Evolutionary conservation across 2,888 invertebrate genomes (phyloP).

Genomic region (Ennomos erosarius): DNA sequence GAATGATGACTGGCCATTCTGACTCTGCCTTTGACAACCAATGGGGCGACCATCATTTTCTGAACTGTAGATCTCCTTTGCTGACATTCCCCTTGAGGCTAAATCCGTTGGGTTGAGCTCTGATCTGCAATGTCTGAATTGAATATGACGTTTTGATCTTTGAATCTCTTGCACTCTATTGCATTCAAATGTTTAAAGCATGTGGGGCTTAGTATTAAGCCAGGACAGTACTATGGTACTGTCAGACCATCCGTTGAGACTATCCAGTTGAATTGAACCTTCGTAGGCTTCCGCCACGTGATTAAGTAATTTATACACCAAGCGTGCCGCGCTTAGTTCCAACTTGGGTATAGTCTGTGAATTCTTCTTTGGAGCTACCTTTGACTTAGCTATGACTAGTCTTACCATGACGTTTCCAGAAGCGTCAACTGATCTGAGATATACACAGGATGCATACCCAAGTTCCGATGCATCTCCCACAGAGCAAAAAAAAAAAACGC

Average conservation of each 20-base stretch:
- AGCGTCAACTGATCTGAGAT: background rate
- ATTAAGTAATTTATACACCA: constrained; percentile 3
- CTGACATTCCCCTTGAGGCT: background rate
- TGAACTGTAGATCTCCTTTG: background rate
- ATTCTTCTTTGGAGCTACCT: constrained; percentile 1
- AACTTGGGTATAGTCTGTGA: constrained; percentile 6
- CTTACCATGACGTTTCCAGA: background rate
- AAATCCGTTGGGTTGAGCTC: background rate
- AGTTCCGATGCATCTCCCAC: constrained; percentile 13
- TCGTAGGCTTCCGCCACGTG: constrained; percentile 1
- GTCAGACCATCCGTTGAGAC: constrained; percentile 10
- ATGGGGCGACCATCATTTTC: background rate
- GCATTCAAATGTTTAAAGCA: constrained; percentile 5
- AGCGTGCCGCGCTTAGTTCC: constrained; percentile 1
- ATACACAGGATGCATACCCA: constrained; percentile 1
- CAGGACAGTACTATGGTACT: constrained; percentile 8
- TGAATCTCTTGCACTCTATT: too few relatives aligned
- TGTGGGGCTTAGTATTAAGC: background rate
- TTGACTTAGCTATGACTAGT: constrained; percentile 3
- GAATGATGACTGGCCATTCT: background rate
- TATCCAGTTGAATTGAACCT: background rate
- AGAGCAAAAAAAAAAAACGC: too few relatives aligned
- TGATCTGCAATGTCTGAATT: background rate
- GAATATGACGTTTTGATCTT: background rate
- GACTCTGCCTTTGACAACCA: background rate